phyloP scores from a whole-genome alignment of 2,888 invertebrate genomes.

The Invenusta paracnida region DNA sequence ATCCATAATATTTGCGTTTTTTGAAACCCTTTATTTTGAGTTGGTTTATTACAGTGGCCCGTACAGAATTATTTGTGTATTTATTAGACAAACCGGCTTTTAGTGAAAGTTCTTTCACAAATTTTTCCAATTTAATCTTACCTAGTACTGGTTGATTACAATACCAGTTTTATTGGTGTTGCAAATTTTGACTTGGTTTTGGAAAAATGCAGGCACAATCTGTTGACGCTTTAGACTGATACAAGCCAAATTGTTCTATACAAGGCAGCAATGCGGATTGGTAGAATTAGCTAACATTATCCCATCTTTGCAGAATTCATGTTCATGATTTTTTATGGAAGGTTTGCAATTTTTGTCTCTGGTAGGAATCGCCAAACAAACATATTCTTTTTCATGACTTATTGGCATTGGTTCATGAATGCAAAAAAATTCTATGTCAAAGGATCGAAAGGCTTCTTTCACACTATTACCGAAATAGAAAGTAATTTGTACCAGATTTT shows the following conservation, averaged over 20 bases:
- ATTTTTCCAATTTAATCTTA: conserved; percentile 18
- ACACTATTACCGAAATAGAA: conserved; percentile 15
- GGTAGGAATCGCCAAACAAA: conserved; percentile 23
- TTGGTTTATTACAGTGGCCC: conserved; percentile 5
- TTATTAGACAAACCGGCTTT: not conserved
- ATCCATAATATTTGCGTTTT: not conserved
- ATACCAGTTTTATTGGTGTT: conserved; percentile 14
- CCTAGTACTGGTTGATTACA: conserved; percentile 24
- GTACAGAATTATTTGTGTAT: not conserved
- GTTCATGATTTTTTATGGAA: not conserved
- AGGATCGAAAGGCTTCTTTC: conserved; percentile 23
- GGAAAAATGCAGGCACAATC: conserved; percentile 21
- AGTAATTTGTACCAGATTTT: conserved; percentile 26
- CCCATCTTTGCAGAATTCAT: conserved; percentile 17
- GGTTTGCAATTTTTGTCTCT: not conserved
- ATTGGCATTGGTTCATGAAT: conserved; percentile 21
- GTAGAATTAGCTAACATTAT: conserved; percentile 23
- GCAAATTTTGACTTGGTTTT: too few species aligned
- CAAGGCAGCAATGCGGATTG: conserved; percentile 13
- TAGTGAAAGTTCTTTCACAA: not conserved
- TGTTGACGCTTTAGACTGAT: not conserved
- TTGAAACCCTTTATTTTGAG: conserved; percentile 10
- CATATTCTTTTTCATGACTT: conserved; percentile 21
- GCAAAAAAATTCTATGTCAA: not conserved
- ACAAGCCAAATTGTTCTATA: conserved; percentile 12